Evolutionary conservation across 2,888 invertebrate genomes (phyloP), one percentile per base, ranked within the genome.

Genomic region (Norana najaformis): DNA sequence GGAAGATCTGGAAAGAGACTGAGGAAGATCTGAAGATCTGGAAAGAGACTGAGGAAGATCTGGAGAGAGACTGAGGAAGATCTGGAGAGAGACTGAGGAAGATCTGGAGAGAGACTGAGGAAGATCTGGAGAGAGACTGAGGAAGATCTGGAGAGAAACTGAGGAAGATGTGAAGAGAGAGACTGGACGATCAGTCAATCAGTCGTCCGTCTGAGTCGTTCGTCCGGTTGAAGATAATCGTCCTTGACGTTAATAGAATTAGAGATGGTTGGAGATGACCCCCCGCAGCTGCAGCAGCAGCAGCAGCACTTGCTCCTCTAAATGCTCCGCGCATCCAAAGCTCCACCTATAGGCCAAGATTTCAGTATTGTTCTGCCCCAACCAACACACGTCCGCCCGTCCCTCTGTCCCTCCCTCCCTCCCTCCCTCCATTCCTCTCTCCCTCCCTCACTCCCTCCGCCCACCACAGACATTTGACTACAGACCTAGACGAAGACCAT

Each of bases 221-320:
- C 30, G 69, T n/a, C 8, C 69, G 8, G 3, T 69, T 69, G 69
- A 69, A 30, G 69, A 69, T 30, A 69, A 69, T n/a, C n/a, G n/a
- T 69, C 69, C 69, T 69, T 69, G 69, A 69, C 69, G 69, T 69
- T 69, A 69, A 69, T 69, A n/a, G 69, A 69, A 69, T 69, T 69
- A 69, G 69, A 69, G 69, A 69, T n/a, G n/a, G 69, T 69, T 53
- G 53, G 23, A 30, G 53, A 18, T 3, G 18, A 53, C 8, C 1
- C 30, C n/a, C 53, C 3, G 53, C 53, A 30, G 53, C 53, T 6
- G 53, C 53, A 53, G 53, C 53, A 30, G 23, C 47, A 47, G 47
- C 47, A 47, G 47, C 47, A 47, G 47, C 23, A 23, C 47, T 23
- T n/a, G 30, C 69, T 30, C 11, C 69, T 69, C 69, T n/a, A n/a